Evolutionary conservation across 2,888 invertebrate genomes (phyloP), one percentile per base, ranked within the genome.

Genomic region (Caenorhabditis becei): DNA sequence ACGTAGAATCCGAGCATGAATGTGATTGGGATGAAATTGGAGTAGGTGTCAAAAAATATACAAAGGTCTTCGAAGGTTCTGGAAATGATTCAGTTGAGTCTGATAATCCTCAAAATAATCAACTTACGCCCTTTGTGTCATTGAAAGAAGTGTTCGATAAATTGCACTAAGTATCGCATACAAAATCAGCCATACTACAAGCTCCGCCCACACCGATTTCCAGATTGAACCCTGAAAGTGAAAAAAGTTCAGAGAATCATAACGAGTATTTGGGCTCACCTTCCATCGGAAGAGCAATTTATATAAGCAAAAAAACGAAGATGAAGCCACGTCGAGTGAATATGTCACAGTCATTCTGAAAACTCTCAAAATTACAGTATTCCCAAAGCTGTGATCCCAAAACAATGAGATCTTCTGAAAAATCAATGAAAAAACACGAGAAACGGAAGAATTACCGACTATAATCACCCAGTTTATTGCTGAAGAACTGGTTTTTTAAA

Each of bases 1-100:
- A 90, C 90, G 71, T 89, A 90, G 79, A 90, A 90, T 16, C 90
- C 90, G 20, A 90, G 85, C 87, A 89, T 88, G 63, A 89, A 89
- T 5, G 88, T 89, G 20, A 88, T 85, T 0, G 89, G 88, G 75
- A 90, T 90, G 63, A 87, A 90, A 26, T 88, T 88, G 32, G 86
- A 86, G 58, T 89, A 90, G 7, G 87, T 86, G 67, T 90, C 84
- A 80, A 87, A 88, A 56, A 89, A 90, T 8, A 86, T 80, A 47
- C 85, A 86, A 20, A 90, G 47, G 58, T 90, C 87, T 74, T 90
- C 90, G 77, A 90, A 90, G 8, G 83, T 65, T 28, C 87, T 87
- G 81, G 70, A 83, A 67, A n/a, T n/a, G n/a, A n/a, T n/a, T 24
- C 7, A 28, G 47, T 35, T 62, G 35, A 14, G 32, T 51, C 20